Evolutionary conservation across 2,888 invertebrate species (phyloP).

Genomic region (Nebria salina): DNA sequence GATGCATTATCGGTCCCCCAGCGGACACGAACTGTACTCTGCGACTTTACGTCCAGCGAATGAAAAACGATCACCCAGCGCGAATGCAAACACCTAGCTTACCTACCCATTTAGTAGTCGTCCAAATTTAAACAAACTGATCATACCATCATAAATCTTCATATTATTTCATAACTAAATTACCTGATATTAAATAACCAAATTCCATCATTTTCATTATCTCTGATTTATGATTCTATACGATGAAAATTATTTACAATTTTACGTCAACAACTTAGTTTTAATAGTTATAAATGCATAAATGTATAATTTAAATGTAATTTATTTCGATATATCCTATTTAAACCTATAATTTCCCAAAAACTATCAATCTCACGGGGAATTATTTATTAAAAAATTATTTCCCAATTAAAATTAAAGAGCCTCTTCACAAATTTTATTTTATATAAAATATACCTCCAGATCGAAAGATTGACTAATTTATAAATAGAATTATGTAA

Average conservation of each 20-base stretch:
- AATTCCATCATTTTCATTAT: background rate
- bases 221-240: background rate
- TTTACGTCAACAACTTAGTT: background rate
- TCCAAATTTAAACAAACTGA: slow-evolving; percentile 2
- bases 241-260: background rate
- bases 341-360: no score
- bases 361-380: no score
- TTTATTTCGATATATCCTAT: background rate
- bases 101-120: background rate
- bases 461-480: background rate
- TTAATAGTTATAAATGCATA: background rate
- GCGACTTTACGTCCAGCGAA: slow-evolving; percentile 28
- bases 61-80: slow-evolving; percentile 34
- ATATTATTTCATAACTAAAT: background rate
- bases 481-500: background rate
- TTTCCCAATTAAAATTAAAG: no score
- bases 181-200: background rate
- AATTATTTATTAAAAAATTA: no score
- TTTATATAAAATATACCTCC: background rate
- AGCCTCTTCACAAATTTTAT: no score
- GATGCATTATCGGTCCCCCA: slow-evolving; percentile 45
- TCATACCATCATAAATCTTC: slow-evolving; percentile 17
- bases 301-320: background rate
- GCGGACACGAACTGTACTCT: slow-evolving; percentile 6
- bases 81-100: background rate